Evolutionary conservation across 2,888 invertebrate genomes (phyloP), one percentile per base, ranked within the genome.

Genomic region (Papilio protenor): DNA sequence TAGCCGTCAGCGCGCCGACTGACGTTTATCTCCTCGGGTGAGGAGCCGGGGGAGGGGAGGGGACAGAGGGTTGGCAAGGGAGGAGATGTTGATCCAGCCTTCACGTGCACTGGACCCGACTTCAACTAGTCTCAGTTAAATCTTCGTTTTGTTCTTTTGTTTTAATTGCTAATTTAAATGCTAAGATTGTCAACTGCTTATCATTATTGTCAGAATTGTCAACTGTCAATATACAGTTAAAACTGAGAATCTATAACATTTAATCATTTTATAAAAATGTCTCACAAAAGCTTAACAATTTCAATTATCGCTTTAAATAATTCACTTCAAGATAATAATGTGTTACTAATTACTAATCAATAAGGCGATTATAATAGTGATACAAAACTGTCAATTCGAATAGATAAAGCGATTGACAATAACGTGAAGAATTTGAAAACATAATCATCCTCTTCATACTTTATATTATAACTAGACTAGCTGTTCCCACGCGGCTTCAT

Each of bases 1-100:
- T 76, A 47, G 47, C 75, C 73, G 72, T 76, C 75, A 76, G 72
- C 72, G 78, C 75, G 59, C 33, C 55, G 66, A 75, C 64, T 75
- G 78, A 75, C 75, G 75, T 78, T 78, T 78, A 78, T 78, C 78
- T 78, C 75, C 75, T 61, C 75, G 61, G 78, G 27, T 59, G 14
- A 27, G 6, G 27, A 27, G 75, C 71, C 64, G 52, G 40, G 75
- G 74, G 23, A 72, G 78, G 72, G 72, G 23, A 8, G 57, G 23
- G 45, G 70, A 47, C 45, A 55, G 64, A 64, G 61, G 64, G 18
- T 0, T 21, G 57, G 14, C 57, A 21, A 11, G 59, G 61, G 61
- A 59, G 64, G 77, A 21, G 75, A 12, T 71, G 52, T 64, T 72
- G 71, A 78, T 52, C 75, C 75, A 71, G 78, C 78, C 78, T 40